Conservation (phyloP, 2,113 vertebrate species). For the Lanius collurio region DNA sequence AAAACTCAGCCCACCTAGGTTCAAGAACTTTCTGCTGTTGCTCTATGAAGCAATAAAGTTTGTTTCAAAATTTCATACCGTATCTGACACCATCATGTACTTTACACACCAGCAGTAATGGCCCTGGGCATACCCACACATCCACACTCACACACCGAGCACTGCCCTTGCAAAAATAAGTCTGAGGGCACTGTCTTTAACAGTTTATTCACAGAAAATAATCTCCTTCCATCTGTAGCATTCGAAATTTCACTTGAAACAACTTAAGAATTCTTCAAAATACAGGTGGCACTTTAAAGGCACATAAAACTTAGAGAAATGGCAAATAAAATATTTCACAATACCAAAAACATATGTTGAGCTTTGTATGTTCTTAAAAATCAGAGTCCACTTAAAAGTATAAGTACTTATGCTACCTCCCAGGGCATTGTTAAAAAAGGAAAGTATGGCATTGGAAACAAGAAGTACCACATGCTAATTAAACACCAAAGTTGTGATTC, state of each 20-base stretch:
- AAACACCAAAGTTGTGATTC: background rate
- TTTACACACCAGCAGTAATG: background rate
- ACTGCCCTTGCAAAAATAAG: background rate
- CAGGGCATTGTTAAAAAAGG: background rate
- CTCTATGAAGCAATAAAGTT: background rate
- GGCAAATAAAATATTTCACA: background rate
- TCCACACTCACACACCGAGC: background rate
- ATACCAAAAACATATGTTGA: background rate
- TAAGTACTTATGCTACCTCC: background rate
- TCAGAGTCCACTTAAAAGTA: background rate
- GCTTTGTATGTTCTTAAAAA: background rate
- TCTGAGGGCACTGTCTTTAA: background rate
- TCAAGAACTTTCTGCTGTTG: background rate
- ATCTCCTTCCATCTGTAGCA: background rate
- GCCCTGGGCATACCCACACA: background rate
- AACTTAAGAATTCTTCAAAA: background rate
- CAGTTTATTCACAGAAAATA: constrained; percentile 57
- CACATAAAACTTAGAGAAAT: constrained; percentile 27
- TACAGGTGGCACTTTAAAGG: constrained; percentile 2
- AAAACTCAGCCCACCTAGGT: background rate
- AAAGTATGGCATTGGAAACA: background rate
- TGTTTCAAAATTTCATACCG: rapidly evolving
- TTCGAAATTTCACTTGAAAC: constrained; percentile 7
- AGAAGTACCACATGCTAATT: background rate
- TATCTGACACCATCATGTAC: background rate